These are phyloP conservation scores for Hybognathus amarus DNA, from an alignment of 2,797 vertebrate genomes.

Conservation along the genomic window DNA sequence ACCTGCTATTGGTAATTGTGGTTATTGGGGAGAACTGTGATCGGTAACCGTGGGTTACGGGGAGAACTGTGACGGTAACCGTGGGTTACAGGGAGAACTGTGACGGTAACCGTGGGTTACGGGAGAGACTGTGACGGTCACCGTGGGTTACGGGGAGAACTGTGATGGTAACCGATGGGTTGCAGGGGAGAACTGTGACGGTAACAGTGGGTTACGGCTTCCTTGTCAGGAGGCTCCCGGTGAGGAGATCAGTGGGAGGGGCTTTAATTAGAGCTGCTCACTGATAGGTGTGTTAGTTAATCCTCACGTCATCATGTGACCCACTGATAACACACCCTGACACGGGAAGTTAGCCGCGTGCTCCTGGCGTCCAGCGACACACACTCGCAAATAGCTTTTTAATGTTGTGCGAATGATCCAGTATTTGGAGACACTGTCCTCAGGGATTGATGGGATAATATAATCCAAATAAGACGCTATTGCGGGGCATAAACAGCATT, in stretches of 20 bases:
- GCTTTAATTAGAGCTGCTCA: constrained; percentile 58
- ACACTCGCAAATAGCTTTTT: constrained; percentile 56
- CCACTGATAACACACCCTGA: constrained; percentile 54
- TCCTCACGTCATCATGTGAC: constrained; percentile 49
- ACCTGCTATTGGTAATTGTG: too few relatives aligned
- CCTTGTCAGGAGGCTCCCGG: background rate
- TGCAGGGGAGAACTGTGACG: too few relatives aligned
- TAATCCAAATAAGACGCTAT: constrained; percentile 52
- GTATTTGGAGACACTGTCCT: constrained; percentile 50
- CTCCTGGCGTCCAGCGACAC: constrained; percentile 41
- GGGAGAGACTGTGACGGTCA: too few relatives aligned
- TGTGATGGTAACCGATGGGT: too few relatives aligned
- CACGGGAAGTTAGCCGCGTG: constrained; percentile 57
- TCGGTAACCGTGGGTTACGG: too few relatives aligned
- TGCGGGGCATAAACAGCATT: constrained; percentile 45
- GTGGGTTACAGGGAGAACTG: too few relatives aligned
- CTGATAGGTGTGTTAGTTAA: constrained; percentile 66
- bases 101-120: too few relatives aligned
- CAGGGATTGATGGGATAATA: constrained; percentile 52
- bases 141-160: too few relatives aligned
- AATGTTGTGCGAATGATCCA: constrained; percentile 57
- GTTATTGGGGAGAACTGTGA: too few relatives aligned
- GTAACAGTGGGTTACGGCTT: too few relatives aligned
- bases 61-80: too few relatives aligned
- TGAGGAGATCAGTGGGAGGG: constrained; percentile 46